A percentile compares a stretch with the other conserved stretches of the same genome.
These are phyloP conservation scores for Cuniculus paca DNA, from an alignment of 2,797 vertebrate species.

Conservation along the genomic window DNA sequence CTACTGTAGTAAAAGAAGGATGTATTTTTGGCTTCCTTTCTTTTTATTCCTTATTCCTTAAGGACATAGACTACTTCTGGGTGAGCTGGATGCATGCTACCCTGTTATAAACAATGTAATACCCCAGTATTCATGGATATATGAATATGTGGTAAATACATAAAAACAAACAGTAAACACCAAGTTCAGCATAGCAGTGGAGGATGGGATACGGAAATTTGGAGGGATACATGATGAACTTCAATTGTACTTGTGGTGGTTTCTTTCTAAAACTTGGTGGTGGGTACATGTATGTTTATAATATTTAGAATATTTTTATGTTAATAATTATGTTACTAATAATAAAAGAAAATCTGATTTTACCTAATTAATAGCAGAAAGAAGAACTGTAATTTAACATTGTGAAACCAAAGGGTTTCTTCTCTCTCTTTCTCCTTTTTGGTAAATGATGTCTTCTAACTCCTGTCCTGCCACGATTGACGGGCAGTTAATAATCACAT, in stretches of 20 bases:
- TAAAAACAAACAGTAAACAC: neutral
- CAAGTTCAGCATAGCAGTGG: neutral
- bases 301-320: conserved; percentile 21
- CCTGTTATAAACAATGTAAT: neutral
- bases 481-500: conserved; percentile 23
- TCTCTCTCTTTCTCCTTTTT: neutral
- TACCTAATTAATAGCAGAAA: conserved; percentile 17
- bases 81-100: neutral
- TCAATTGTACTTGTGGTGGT: neutral
- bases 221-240: neutral
- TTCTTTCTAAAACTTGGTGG: conserved; percentile 56
- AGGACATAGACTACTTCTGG: conserved; percentile 16
- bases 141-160: neutral
- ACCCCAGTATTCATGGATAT: neutral
- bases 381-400: conserved; percentile 20
- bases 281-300: neutral
- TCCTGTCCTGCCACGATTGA: neutral
- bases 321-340: neutral
- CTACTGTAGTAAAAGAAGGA: neutral
- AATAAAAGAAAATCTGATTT: conserved; percentile 40
- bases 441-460: neutral
- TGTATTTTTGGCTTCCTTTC: neutral
- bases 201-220: neutral
- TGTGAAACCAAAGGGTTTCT: neutral
- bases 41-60: neutral